These are phyloP conservation scores for Anoplius nigerrimus DNA, from an alignment of 2,888 invertebrate genomes.

Conservation along the genomic window DNA sequence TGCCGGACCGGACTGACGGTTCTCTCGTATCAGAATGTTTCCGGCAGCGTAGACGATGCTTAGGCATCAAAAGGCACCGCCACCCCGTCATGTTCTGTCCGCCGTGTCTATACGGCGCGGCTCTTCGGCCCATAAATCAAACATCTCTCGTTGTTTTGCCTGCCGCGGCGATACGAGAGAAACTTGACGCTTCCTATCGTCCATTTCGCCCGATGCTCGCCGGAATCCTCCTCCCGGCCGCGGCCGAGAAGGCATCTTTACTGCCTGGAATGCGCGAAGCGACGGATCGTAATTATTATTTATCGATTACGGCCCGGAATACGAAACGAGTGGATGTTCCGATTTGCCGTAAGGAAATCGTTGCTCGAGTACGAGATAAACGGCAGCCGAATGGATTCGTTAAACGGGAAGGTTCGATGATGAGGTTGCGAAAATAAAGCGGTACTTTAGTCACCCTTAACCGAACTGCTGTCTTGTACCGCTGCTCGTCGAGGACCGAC, in stretches of 20 bases:
- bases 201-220: constrained; percentile 10
- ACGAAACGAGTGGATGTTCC: no score
- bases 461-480: constrained; percentile 11
- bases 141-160: constrained; percentile 66
- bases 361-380: no score
- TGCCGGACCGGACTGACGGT: not conserved
- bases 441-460: no score
- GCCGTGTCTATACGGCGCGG: constrained; percentile 16
- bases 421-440: no score
- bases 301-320: no score
- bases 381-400: no score
- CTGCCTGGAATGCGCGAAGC: no score
- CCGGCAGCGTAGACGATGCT: not conserved
- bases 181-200: constrained; percentile 13
- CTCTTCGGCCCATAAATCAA: constrained; percentile 62
- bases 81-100: constrained; percentile 2
- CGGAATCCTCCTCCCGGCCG: no score
- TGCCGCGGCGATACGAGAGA: constrained; percentile 57
- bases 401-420: no score
- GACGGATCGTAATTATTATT: no score
- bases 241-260: no score
- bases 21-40: constrained; percentile 8
- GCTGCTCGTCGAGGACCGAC: constrained; percentile 19
- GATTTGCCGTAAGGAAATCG: no score
- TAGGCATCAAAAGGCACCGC: constrained; percentile 3